Base-by-base conservation (phyloP, 2,113 vertebrate species). In the Falco punctatus region DNA sequence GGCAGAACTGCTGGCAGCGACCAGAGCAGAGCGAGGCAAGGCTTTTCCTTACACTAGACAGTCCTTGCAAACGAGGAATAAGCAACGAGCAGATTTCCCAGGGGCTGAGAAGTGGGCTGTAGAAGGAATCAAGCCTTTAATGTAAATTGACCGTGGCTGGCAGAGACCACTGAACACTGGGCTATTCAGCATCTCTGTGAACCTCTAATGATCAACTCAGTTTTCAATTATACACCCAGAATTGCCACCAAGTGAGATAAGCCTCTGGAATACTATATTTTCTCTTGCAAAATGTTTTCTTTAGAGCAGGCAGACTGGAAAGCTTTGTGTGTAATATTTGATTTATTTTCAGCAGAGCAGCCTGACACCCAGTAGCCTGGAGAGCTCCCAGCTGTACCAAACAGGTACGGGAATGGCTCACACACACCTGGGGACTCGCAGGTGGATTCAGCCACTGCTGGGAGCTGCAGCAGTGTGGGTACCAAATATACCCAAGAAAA, bases 201-300 rank as follows among this genome's bases (percentile, higher is more conserved):
- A 95, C 85, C 88, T 96, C 95, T 96, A 96, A 97, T 94, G 90
- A 96, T 95, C 92, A 93, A 59, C 85, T 88, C 10, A 6, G 66
- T 83, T 97, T 95, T 93, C 94, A 96, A 94, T 96, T 95, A 78
- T 92, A 74, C 82, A 74, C 85, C 90, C 95, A 93, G 85, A 95
- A 93, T 93, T 86, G 95, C 96, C 95, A 96, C 94, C 96, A 95
- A 93, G 92, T 23, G 95, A 94, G 93, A 97, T 94, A 96, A 97
- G 93, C 93, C 92, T 80, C 71, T 30, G 59, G 88, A 96, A 96
- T 90, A 94, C 54, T 94, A 88, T 93, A 90, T 95, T 97, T 95
- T 78, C 88, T 73, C 90, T 90, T 73, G 93, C 55, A 94, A 96
- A 91, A 94, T 92, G 77, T 95, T 94, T 96, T 92, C 86, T 94